Evolutionary conservation across 2,888 invertebrate genomes (phyloP).

Genomic region (Diachrysia chrysitis): DNA sequence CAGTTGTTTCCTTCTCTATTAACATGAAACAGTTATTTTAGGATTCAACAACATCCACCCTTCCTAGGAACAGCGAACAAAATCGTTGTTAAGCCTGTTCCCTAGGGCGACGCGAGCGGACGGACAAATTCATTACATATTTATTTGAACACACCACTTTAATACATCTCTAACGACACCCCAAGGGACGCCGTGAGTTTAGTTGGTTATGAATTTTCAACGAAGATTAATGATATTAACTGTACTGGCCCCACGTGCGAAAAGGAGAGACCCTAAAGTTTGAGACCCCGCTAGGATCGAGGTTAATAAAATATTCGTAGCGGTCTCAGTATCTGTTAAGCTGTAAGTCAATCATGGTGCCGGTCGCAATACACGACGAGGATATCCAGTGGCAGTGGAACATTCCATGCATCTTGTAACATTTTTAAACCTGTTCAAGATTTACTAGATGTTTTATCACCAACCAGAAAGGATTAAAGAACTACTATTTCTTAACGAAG

Average conservation of each 20-base stretch:
- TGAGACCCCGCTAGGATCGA: constrained; percentile 10
- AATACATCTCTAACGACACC: constrained; percentile 52
- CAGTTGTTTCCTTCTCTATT: not conserved
- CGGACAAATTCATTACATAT: constrained; percentile 56
- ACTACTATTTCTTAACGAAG: not conserved
- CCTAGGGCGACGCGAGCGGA: constrained; percentile 28
- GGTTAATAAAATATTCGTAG: constrained; percentile 44
- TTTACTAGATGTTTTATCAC: not conserved
- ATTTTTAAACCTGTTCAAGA: not conserved
- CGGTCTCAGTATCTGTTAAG: constrained; percentile 31
- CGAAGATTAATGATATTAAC: constrained; percentile 69
- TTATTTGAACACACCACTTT: constrained; percentile 53
- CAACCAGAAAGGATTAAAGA: not conserved
- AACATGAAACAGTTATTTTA: not conserved
- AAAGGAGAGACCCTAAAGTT: constrained; percentile 48
- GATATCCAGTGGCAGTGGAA: not conserved
- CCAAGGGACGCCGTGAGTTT: constrained; percentile 59
- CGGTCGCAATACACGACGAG: not conserved
- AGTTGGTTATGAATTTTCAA: constrained; percentile 71
- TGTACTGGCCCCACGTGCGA: constrained; percentile 50
- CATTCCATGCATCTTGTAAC: not conserved
- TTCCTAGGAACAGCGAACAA: constrained; percentile 47
- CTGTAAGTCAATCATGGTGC: constrained; percentile 28
- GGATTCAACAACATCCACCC: constrained; percentile 1
- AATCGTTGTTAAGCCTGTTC: constrained; percentile 61